Evolutionary conservation across 1,140 invertebrate species (phyloP).

Genomic region (Aphis gossypii): DNA sequence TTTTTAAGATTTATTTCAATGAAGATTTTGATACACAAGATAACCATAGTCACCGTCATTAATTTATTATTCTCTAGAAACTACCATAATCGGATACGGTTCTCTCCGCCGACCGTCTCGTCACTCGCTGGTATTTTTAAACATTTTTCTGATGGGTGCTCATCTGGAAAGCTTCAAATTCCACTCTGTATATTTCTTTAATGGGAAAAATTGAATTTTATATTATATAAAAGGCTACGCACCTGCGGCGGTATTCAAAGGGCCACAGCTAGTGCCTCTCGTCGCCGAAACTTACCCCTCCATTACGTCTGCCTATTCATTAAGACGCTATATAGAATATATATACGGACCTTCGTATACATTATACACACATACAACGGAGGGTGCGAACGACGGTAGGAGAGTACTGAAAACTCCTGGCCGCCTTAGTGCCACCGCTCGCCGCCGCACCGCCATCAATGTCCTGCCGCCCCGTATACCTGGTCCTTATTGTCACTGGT

Average conservation of each 20-base stretch:
- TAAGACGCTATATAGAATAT: not conserved
- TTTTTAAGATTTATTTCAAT: not conserved
- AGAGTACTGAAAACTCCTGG: too few species aligned
- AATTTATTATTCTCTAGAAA: slow-evolving; percentile 26
- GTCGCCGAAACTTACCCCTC: not conserved
- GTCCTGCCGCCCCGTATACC: not conserved
- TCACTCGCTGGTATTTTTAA: not conserved
- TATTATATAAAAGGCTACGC: not conserved
- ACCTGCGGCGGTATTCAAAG: not conserved
- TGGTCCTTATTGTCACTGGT: not conserved
- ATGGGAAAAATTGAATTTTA: slow-evolving; percentile 6
- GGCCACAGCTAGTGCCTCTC: not conserved
- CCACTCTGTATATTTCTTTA: not conserved
- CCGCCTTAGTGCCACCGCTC: not conserved
- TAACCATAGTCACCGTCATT: not conserved
- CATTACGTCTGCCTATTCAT: slow-evolving; percentile 10
- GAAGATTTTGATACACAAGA: not conserved
- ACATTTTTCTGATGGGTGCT: slow-evolving; percentile 23
- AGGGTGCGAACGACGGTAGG: not conserved
- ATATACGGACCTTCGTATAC: not conserved
- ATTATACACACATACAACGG: not conserved
- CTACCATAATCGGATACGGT: not conserved
- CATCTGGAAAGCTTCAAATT: slow-evolving; percentile 42
- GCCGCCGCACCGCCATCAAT: not conserved
- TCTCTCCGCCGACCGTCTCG: not conserved